These are phyloP conservation scores for Danaus plexippus DNA, from an alignment of 1,140 invertebrate species.

Conservation along the genomic window DNA sequence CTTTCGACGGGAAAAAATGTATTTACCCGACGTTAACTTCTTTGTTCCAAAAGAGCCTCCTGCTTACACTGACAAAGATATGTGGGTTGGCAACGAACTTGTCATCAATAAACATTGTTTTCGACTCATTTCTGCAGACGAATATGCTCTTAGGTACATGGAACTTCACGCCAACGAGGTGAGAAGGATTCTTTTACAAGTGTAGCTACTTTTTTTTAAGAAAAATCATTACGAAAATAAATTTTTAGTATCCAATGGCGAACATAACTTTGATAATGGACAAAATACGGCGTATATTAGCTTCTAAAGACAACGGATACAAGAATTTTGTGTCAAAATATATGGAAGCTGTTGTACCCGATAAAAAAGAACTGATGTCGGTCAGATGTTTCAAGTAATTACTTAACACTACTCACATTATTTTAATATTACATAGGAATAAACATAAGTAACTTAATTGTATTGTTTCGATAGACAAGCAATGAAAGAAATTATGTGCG, in stretches of 20 bases:
- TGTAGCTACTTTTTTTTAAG: not conserved
- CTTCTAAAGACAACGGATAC: conserved; percentile 74
- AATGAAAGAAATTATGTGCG: conserved; percentile 73
- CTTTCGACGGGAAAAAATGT: conserved; percentile 77
- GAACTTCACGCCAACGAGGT: conserved; percentile 84
- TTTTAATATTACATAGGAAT: not conserved
- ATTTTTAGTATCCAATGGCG: conserved; percentile 79
- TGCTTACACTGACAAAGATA: conserved; percentile 81
- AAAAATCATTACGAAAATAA: not conserved
- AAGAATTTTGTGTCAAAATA: conserved; percentile 82
- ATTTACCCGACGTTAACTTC: conserved; percentile 80
- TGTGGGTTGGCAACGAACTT: conserved; percentile 85
- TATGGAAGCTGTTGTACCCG: conserved; percentile 65
- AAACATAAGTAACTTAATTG: not conserved
- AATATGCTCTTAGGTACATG: conserved; percentile 90
- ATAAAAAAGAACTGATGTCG: conserved; percentile 62
- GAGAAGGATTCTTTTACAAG: conserved; percentile 13
- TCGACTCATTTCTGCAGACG: conserved; percentile 83
- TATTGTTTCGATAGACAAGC: conserved; percentile 63
- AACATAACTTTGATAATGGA: conserved; percentile 79
- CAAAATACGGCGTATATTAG: conserved; percentile 75
- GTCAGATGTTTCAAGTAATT: conserved; percentile 73
- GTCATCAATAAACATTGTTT: conserved; percentile 85
- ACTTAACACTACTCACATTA: conserved; percentile 1
- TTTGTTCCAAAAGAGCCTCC: conserved; percentile 78